Percentiles rank a stretch among this genome's conserved stretches.
These are phyloP conservation scores for Trilocha varians DNA, from an alignment of 2,888 invertebrate genomes.

Conservation along the genomic window DNA sequence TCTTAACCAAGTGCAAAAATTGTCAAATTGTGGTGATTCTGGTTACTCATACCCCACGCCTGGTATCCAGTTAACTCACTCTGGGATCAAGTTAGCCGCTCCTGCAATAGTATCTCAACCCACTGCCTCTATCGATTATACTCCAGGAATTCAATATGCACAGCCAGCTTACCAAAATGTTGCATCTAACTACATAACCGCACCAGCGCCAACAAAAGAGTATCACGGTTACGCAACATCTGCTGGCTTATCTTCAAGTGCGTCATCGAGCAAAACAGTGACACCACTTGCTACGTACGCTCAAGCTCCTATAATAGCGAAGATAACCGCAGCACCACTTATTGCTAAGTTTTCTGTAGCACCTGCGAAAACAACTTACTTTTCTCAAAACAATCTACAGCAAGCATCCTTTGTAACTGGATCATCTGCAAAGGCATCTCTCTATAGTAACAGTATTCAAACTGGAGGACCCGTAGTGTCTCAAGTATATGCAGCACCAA, in stretches of 20 bases:
- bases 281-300: constrained; percentile 58
- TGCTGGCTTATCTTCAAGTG: constrained; percentile 58
- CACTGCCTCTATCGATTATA: constrained; percentile 20
- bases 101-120: constrained; percentile 23
- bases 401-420: constrained; percentile 36
- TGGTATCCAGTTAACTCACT: constrained; percentile 60
- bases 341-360: constrained; percentile 47
- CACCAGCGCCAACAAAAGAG: constrained; percentile 40
- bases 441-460: constrained; percentile 38
- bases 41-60: constrained; percentile 74
- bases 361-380: constrained; percentile 43
- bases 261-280: constrained; percentile 41
- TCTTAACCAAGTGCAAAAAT: constrained; percentile 50
- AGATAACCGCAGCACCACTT: constrained; percentile 63
- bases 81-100: constrained; percentile 36
- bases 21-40: constrained; percentile 42
- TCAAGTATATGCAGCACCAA: constrained; percentile 54
- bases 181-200: constrained; percentile 30
- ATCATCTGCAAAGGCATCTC: constrained; percentile 55
- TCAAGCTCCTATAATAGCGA: constrained; percentile 67
- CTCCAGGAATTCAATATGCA: constrained; percentile 40
- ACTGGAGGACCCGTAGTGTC: constrained; percentile 59
- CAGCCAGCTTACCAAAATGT: constrained; percentile 34
- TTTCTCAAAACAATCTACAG: constrained; percentile 46
- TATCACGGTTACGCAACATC: constrained; percentile 71